Evolutionary conservation across 2,797 vertebrate genomes (phyloP).

Genomic region (Catamblyrhynchus diadema): DNA sequence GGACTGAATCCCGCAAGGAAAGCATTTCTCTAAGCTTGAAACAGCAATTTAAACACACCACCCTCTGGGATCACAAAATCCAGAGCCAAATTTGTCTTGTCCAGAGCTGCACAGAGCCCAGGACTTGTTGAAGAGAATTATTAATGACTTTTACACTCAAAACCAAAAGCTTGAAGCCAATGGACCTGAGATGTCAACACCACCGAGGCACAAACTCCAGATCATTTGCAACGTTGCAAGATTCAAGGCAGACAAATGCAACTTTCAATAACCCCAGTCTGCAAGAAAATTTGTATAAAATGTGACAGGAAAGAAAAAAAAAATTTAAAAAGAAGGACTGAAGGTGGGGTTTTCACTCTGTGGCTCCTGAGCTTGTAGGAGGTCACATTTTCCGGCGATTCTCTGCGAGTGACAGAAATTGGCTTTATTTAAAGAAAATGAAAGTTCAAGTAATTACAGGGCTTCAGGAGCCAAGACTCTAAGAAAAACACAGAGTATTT

Average conservation of each 20-base stretch:
- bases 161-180: not conserved
- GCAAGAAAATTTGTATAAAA: not conserved
- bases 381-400: not conserved
- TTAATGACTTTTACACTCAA: not conserved
- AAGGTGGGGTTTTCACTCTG: not conserved
- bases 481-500: slow-evolving; percentile 50
- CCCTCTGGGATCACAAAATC: not conserved
- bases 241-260: not conserved
- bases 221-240: not conserved
- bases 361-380: not conserved
- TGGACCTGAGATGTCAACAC: not conserved
- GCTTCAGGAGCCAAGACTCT: slow-evolving; percentile 25
- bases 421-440: slow-evolving; percentile 60
- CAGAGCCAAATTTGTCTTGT: not conserved
- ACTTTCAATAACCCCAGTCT: not conserved
- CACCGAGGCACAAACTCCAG: not conserved
- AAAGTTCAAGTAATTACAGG: slow-evolving; percentile 46
- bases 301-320: not conserved
- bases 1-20: not conserved
- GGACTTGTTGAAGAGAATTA: fast-evolving
- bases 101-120: not conserved
- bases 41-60: fast-evolving
- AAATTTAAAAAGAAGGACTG: fast-evolving
- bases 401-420: not conserved
- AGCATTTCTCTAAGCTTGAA: not conserved